Conservation (phyloP, 2,888 invertebrate genomes). For the Tyria jacobaeae region DNA sequence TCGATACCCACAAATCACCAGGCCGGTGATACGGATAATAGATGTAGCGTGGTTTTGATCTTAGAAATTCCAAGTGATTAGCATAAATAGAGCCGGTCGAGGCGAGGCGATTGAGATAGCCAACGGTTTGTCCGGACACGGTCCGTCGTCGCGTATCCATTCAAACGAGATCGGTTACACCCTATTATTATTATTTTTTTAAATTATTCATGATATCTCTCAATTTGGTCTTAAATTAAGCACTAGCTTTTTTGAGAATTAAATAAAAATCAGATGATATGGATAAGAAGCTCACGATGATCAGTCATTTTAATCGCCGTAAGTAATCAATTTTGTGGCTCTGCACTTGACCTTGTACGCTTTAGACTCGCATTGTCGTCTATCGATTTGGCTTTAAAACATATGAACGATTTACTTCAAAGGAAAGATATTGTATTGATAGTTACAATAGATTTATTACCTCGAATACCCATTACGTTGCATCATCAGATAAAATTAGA, state of each 20-base stretch:
- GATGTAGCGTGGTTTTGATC: conserved; percentile 55
- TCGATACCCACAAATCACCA: conserved; percentile 66
- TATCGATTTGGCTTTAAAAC: conserved; percentile 28
- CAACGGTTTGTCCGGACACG: conserved; percentile 54
- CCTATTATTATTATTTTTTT: conserved; percentile 54
- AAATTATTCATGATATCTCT: conserved; percentile 43
- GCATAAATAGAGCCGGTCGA: conserved; percentile 68
- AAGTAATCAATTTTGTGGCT: conserved; percentile 60
- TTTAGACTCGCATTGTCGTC: conserved; percentile 48
- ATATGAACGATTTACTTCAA: conserved; percentile 8
- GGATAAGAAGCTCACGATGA: conserved; percentile 41
- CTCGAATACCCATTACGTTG: conserved; percentile 49
- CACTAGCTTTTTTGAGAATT: conserved; percentile 39
- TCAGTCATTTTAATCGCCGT: conserved; percentile 51
- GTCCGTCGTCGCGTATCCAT: conserved; percentile 45
- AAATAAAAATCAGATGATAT: conserved; percentile 18
- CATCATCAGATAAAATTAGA: conserved; percentile 47
- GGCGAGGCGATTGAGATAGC: conserved; percentile 61
- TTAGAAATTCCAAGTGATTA: conserved; percentile 69
- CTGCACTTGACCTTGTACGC: conserved; percentile 70
- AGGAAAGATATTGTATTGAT: not conserved
- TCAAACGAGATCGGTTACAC: conserved; percentile 49
- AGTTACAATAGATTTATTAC: conserved; percentile 24
- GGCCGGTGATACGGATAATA: conserved; percentile 56
- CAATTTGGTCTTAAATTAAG: conserved; percentile 42